Conservation (phyloP, 2,113 vertebrate species). For the Lycaon pictus region DNA sequence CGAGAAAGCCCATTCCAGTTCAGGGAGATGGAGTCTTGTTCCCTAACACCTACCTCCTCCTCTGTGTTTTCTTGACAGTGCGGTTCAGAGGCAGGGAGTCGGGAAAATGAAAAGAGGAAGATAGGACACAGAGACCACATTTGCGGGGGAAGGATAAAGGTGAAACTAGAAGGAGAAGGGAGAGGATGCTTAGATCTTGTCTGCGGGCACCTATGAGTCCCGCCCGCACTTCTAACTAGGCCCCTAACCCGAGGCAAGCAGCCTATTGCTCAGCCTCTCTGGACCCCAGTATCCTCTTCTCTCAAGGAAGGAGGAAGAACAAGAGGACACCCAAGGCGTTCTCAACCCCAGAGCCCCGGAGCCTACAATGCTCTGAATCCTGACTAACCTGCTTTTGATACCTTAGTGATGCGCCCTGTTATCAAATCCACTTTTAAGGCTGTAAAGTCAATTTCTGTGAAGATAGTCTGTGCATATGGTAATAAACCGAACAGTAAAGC, state of each 20-base stretch:
- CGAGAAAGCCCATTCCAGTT: background rate
- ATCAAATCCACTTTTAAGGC: background rate
- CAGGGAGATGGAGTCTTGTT: accelerated
- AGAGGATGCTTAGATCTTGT: background rate
- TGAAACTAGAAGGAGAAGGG: background rate
- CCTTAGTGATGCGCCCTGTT: background rate
- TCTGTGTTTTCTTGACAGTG: too few relatives aligned
- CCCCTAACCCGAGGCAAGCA: background rate
- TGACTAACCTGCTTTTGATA: background rate
- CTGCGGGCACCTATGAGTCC: accelerated
- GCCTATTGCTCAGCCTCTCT: background rate
- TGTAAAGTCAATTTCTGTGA: background rate
- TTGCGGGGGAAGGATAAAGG: background rate
- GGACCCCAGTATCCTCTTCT: background rate
- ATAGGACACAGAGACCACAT: accelerated
- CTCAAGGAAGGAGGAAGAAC: background rate
- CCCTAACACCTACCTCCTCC: too few relatives aligned
- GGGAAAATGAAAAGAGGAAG: too few relatives aligned
- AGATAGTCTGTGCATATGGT: background rate
- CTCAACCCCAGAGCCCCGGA: too few relatives aligned
- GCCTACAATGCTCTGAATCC: too few relatives aligned
- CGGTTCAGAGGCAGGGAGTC: too few relatives aligned
- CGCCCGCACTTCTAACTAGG: too few relatives aligned
- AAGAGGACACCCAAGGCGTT: accelerated
- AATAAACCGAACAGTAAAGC: background rate